phyloP scores from a whole-genome alignment of 2,113 vertebrate genomes.

The Corythaeola cristata region DNA sequence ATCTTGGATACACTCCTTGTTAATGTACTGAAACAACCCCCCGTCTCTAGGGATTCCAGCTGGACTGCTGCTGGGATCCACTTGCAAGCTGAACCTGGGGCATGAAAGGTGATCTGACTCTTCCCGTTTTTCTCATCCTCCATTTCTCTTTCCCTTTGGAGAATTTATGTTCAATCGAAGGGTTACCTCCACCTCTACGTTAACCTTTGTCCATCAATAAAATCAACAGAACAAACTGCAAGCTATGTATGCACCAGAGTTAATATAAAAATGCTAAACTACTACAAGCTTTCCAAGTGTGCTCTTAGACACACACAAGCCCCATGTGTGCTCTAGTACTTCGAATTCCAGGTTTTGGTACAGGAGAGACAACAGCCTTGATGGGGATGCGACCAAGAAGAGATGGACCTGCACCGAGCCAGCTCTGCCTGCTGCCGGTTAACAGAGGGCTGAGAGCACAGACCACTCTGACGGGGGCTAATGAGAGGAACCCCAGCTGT shows the following conservation, averaged over 20 bases:
- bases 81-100: neutral
- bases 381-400: neutral
- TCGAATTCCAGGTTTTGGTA: constrained; percentile 1
- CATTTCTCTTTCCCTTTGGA: neutral
- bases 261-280: neutral
- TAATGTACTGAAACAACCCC: constrained; percentile 29
- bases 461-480: neutral
- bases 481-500: neutral
- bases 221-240: neutral
- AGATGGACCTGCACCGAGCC: neutral
- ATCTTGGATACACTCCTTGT: constrained; percentile 15
- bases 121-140: neutral
- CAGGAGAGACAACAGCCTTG: neutral
- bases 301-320: neutral
- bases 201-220: neutral
- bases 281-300: neutral
- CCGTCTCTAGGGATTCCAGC: neutral
- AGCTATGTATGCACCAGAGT: neutral
- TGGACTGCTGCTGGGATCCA: neutral
- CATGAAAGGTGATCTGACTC: neutral
- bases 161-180: neutral
- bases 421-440: neutral
- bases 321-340: neutral
- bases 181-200: neutral
- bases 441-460: neutral